Evolutionary conservation across 2,797 vertebrate genomes (phyloP), one percentile per base, ranked within the genome.

Genomic region (Odontamblyopus rebecca): DNA sequence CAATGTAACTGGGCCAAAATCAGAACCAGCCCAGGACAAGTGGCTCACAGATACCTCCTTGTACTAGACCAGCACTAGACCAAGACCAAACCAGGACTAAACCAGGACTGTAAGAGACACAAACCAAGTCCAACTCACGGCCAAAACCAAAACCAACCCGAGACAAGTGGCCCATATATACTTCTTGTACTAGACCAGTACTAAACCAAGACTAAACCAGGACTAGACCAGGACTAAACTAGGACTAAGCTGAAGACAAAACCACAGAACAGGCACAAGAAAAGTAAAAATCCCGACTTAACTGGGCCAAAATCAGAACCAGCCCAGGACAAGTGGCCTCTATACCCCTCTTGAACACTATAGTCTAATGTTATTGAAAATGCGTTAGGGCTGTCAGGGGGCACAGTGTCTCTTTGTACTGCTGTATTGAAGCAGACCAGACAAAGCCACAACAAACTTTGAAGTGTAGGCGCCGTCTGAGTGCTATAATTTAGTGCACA

Each of bases 401-500:
- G 5, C 61, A 62, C 30, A 9, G 18, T 38, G 18, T 38, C 32
- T 38, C 61, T 62, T 62, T 62, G 61, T 62, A 5, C 38, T n/a
- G 7, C 4, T 38, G 61, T 19, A 62, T 7, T 62, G 61, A 38
- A 62, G 61, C 32, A 38, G 30, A 9, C 19, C 61, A 41, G 60
- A n/a, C 32, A 19, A 32, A 35, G 35, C 35, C 61, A 63, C 12
- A 63, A 63, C 61, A 63, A 63, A 63, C 61, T 63, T 63, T 63
- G 61, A 63, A 63, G 61, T 63, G 35, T 41, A 38, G 61, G 35
- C 35, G 19, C 35, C 61, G 61, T 63, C 61, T 63, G 61, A n/a
- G 61, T 23, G 61, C 61, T 44, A 26, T 63, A 63, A 63, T 63
- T 63, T 63, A 41, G 35, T 44, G 61, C 32, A 63, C 61, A 44